Conservation (phyloP, 2,888 invertebrate species). For the Cabera pusaria region DNA sequence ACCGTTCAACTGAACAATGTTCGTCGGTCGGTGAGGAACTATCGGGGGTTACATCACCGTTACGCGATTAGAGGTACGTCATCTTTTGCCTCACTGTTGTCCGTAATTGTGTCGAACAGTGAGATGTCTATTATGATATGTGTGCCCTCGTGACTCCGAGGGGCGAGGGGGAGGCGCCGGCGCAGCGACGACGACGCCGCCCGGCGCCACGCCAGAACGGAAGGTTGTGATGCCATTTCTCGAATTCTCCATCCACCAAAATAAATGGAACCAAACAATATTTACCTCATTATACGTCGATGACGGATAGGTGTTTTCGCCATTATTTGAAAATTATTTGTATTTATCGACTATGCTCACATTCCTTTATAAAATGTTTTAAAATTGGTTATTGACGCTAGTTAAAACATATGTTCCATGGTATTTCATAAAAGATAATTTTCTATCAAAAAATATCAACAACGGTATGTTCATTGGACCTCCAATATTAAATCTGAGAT, state of each 20-base stretch:
- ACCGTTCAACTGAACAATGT: slow-evolving; percentile 38
- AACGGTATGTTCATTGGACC: too few species aligned
- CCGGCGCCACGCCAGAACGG: slow-evolving; percentile 51
- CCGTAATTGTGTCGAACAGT: slow-evolving; percentile 42
- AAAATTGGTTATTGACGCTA: too few species aligned
- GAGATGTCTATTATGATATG: slow-evolving; percentile 38
- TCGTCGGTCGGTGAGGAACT: slow-evolving; percentile 42
- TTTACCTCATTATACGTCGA: slow-evolving; percentile 3
- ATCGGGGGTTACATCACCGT: slow-evolving; percentile 60
- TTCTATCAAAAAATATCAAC: too few species aligned
- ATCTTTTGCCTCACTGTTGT: slow-evolving; percentile 48
- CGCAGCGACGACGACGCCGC: slow-evolving; percentile 29
- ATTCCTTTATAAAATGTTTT: too few species aligned
- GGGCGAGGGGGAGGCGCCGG: slow-evolving; percentile 21
- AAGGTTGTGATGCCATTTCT: slow-evolving; percentile 36
- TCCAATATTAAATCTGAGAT: too few species aligned
- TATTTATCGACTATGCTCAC: too few species aligned
- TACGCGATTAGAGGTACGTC: slow-evolving; percentile 46
- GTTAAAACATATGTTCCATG: too few species aligned
- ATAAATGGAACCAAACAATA: slow-evolving; percentile 3
- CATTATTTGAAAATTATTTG: too few species aligned
- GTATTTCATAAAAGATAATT: too few species aligned
- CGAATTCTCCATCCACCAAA: slow-evolving; percentile 13
- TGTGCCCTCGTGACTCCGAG: slow-evolving; percentile 33
- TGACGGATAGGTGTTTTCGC: slow-evolving; percentile 3